Evolutionary conservation across 2,888 invertebrate genomes (phyloP).

Genomic region (Candidula unifasciata): DNA sequence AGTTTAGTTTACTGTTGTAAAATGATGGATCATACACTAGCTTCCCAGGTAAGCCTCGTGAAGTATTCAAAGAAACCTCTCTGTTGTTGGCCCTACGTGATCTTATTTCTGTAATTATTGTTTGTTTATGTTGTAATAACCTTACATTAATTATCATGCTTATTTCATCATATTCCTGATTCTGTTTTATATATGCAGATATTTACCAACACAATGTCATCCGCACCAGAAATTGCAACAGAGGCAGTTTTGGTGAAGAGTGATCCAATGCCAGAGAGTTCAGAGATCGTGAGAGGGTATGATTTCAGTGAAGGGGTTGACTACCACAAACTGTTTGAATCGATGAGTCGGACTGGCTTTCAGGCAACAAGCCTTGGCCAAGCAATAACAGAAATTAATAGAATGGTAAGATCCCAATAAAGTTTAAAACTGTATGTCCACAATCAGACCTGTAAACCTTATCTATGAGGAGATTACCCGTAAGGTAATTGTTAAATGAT

Average conservation of each 20-base stretch:
- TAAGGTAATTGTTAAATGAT: no score
- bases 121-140: not conserved
- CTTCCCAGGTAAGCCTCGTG: no score
- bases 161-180: not conserved
- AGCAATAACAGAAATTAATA: conserved; percentile 93
- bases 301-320: conserved; percentile 93
- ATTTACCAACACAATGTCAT: conserved; percentile 29
- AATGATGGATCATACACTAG: no score
- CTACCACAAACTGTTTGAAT: conserved; percentile 88
- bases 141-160: not conserved
- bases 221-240: conserved; percentile 79
- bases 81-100: no score
- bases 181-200: not conserved
- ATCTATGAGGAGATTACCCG: no score
- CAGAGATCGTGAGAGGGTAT: conserved; percentile 83
- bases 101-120: not conserved
- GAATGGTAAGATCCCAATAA: conserved; percentile 84
- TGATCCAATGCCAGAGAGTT: conserved; percentile 82
- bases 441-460: no score
- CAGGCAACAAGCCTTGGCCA: conserved; percentile 96
- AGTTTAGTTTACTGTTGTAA: no score
- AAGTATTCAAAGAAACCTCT: no score
- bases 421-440: not conserved
- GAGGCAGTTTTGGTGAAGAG: conserved; percentile 86
- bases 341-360: conserved; percentile 92